A percentile compares a stretch with the other conserved stretches of the same genome.
phyloP scores from a whole-genome alignment of 1,140 invertebrate genomes.

The Heliconius nattereri region DNA sequence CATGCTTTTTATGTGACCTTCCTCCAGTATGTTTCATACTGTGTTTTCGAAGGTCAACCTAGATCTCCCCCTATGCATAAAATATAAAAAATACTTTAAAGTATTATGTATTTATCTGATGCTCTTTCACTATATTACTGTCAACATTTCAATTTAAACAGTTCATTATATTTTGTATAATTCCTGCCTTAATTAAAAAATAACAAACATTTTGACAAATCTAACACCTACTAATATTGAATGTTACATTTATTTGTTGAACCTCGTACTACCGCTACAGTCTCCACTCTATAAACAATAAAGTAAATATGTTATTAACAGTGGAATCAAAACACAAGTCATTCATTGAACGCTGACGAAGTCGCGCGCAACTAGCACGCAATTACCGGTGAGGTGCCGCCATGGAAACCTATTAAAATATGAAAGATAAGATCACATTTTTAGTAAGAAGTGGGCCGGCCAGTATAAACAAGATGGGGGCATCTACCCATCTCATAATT shows the following conservation, averaged over 20 bases:
- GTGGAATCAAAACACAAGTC: neutral
- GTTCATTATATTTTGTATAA: no score
- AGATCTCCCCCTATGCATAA: no score
- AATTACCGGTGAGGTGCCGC: constrained; percentile 71
- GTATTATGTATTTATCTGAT: neutral
- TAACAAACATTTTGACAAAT: no score
- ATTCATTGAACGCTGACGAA: constrained; percentile 5
- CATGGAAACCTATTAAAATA: constrained; percentile 78
- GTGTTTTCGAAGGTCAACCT: no score
- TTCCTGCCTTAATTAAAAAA: no score
- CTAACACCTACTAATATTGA: no score
- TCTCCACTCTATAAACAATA: neutral
- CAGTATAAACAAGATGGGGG: constrained; percentile 65
- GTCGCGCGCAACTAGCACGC: constrained; percentile 30
- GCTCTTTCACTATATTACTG: no score
- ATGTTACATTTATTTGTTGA: neutral
- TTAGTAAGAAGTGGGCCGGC: constrained; percentile 70
- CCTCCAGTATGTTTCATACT: no score
- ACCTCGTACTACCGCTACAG: neutral
- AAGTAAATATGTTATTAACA: constrained; percentile 4
- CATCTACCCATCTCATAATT: constrained; percentile 58
- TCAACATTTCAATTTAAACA: no score
- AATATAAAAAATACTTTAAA: no score
- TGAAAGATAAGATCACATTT: constrained; percentile 75
- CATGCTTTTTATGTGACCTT: no score